These are phyloP conservation scores for Oreocharis arfaki DNA, from an alignment of 2,113 vertebrate genomes.

Conservation along the genomic window DNA sequence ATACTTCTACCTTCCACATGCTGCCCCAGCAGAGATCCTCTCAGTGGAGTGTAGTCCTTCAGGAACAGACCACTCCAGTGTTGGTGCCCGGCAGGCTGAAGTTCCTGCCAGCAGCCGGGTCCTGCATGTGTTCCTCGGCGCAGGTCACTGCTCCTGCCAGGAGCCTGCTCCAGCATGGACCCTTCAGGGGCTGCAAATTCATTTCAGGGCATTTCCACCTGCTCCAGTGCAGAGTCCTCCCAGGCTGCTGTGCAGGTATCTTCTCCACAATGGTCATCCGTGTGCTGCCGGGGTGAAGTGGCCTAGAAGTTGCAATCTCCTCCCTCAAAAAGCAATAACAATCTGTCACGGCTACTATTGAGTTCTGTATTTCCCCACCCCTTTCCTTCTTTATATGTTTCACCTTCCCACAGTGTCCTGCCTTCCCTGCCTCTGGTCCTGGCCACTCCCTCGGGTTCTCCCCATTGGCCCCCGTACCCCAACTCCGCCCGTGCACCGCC, in stretches of 20 bases:
- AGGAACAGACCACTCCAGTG: not conserved
- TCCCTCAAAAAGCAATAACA: no score
- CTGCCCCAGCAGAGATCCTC: not conserved
- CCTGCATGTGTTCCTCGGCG: not conserved
- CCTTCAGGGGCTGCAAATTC: not conserved
- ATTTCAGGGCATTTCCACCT: not conserved
- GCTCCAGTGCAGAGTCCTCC: not conserved
- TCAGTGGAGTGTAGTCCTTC: not conserved
- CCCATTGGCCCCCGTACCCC: no score
- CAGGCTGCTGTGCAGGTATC: not conserved
- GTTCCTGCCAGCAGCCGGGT: not conserved
- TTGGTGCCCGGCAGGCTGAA: fast-evolving
- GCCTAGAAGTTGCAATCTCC: no score
- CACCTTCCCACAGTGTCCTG: no score
- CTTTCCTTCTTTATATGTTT: no score
- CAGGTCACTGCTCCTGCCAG: not conserved
- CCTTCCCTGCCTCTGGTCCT: no score
- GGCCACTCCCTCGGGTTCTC: no score
- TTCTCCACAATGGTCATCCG: fast-evolving
- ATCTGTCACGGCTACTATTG: no score
- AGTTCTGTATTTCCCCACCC: no score
- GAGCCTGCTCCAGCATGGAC: not conserved
- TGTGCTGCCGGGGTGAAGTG: no score
- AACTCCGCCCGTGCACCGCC: no score
- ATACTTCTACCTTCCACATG: not conserved